Percentiles rank a stretch among this genome's conserved stretches.
phyloP scores from a whole-genome alignment of 2,888 invertebrate species.

The Phorcus lineatus region DNA sequence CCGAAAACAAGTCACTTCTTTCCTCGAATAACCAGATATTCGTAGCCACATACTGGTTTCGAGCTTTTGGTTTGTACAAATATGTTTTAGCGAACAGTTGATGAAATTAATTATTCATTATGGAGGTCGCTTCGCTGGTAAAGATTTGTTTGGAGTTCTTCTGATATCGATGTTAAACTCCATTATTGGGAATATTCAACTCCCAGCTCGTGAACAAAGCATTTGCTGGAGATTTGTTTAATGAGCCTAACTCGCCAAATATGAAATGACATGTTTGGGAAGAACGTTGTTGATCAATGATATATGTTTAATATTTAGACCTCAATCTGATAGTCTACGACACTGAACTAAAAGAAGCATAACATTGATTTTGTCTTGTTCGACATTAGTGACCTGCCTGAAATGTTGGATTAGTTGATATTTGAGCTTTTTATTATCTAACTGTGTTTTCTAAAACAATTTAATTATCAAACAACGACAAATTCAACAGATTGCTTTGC shows the following conservation, averaged over 20 bases:
- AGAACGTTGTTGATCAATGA: neutral
- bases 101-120: slow-evolving; percentile 8
- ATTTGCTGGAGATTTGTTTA: neutral
- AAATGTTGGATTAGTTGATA: too few relatives aligned
- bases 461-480: too few relatives aligned
- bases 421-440: too few relatives aligned
- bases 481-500: too few relatives aligned
- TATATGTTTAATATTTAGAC: too few relatives aligned
- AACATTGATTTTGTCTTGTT: too few relatives aligned
- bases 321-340: too few relatives aligned
- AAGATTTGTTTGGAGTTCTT: neutral
- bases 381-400: too few relatives aligned
- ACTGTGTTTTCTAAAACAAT: too few relatives aligned
- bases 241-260: neutral
- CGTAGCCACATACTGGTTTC: neutral
- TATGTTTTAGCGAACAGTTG: neutral
- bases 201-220: neutral
- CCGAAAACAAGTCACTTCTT: neutral
- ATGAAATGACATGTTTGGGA: neutral
- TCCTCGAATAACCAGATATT: neutral
- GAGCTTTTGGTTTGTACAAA: slow-evolving; percentile 2
- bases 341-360: too few relatives aligned
- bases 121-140: neutral
- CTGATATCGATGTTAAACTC: neutral
- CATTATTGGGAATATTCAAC: neutral